These are phyloP conservation scores for Neoniphon sammara DNA, from an alignment of 2,797 vertebrate species.

Conservation along the genomic window DNA sequence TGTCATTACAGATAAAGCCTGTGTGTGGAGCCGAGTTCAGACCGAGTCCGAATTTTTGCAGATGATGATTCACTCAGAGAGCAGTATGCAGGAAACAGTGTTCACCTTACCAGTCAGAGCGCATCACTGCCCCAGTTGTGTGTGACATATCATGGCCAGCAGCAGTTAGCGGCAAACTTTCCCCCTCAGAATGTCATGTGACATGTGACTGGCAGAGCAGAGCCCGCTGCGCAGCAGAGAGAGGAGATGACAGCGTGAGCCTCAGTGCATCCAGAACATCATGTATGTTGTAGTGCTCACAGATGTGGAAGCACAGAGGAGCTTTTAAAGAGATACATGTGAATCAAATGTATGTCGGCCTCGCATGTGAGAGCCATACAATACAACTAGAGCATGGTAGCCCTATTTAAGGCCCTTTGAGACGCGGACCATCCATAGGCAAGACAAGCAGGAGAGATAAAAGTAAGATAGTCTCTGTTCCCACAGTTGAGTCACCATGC, in stretches of 20 bases:
- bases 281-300: neutral
- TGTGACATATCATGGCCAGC: conserved; percentile 45
- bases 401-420: neutral
- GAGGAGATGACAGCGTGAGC: conserved; percentile 12
- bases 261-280: conserved; percentile 8
- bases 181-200: conserved; percentile 49
- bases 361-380: neutral
- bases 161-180: conserved; percentile 39
- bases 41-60: neutral
- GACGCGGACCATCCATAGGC: conserved; percentile 1
- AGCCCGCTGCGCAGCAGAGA: conserved; percentile 16
- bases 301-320: neutral
- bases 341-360: neutral
- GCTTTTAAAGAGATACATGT: neutral
- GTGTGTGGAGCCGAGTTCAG: neutral
- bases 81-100: conserved; percentile 25
- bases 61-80: conserved; percentile 17
- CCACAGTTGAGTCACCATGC: conserved; percentile 40
- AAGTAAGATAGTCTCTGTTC: conserved; percentile 6
- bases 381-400: neutral
- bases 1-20: neutral
- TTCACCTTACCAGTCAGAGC: conserved; percentile 26
- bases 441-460: conserved; percentile 23
- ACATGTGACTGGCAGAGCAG: conserved; percentile 41
- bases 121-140: conserved; percentile 40